These are phyloP conservation scores for Palythoa grandiflora DNA, from an alignment of 92 coral and sea anemone genomes.

Conservation along the genomic window DNA sequence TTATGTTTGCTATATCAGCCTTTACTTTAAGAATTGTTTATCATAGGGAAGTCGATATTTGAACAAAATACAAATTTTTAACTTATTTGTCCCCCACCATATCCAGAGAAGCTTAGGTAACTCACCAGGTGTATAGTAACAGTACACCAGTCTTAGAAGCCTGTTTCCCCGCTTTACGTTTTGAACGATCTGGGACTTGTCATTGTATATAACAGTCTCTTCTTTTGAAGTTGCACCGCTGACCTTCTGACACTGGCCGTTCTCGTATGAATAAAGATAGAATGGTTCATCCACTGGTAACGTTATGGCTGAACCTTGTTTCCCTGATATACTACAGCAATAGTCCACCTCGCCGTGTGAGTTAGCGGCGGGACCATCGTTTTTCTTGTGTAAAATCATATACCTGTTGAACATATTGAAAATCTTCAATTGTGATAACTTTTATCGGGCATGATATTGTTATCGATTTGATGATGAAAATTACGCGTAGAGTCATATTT, in stretches of 20 bases:
- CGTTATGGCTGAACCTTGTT: constrained; percentile 49
- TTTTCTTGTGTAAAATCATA: constrained; percentile 33
- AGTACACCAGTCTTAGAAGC: constrained; percentile 72
- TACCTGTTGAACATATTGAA: neutral
- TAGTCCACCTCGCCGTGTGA: constrained; percentile 68
- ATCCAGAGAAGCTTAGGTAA: neutral
- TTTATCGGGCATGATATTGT: too few species aligned
- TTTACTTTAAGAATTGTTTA: too few species aligned
- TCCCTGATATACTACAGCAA: constrained; percentile 84
- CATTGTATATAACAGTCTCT: constrained; percentile 68
- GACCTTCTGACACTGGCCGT: constrained; percentile 76
- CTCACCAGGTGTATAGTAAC: constrained; percentile 83
- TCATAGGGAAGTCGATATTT: neutral
- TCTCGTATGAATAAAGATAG: constrained; percentile 77
- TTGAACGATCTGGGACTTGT: constrained; percentile 56
- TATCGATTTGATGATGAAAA: too few species aligned
- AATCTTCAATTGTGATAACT: too few species aligned
- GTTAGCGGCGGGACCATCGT: neutral
- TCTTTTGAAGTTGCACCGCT: constrained; percentile 78
- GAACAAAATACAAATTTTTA: neutral
- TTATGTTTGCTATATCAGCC: too few species aligned
- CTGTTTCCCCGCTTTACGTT: constrained; percentile 63
- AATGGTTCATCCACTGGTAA: constrained; percentile 80
- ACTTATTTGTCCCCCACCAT: neutral
- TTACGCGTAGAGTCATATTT: too few species aligned